Evolutionary conservation across 2,888 invertebrate genomes (phyloP).

Genomic region (Philereme transversata): DNA sequence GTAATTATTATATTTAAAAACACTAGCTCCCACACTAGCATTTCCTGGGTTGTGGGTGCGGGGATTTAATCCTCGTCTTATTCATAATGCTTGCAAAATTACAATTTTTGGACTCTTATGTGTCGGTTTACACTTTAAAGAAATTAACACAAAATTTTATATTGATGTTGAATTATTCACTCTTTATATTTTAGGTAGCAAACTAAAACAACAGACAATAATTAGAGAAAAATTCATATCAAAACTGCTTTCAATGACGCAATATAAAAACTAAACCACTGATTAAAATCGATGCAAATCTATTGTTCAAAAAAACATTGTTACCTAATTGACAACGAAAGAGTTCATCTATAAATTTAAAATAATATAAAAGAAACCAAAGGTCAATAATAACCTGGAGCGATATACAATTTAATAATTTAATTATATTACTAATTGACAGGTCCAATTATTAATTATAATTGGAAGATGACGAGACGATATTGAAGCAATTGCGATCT

Average conservation of each 20-base stretch:
- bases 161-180: too few relatives aligned
- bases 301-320: constrained; percentile 6
- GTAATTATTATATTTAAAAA: too few relatives aligned
- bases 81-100: too few relatives aligned
- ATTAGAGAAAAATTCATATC: not conserved
- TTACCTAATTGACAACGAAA: constrained; percentile 9
- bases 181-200: too few relatives aligned
- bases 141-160: too few relatives aligned
- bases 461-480: constrained; percentile 43
- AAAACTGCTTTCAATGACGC: too few relatives aligned
- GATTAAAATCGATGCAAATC: constrained; percentile 6
- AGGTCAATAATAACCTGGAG: constrained; percentile 40
- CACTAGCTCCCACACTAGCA: too few relatives aligned
- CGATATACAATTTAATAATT: constrained; percentile 49
- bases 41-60: too few relatives aligned
- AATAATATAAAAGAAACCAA: constrained; percentile 28
- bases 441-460: constrained; percentile 56
- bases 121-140: too few relatives aligned
- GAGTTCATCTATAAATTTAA: constrained; percentile 26
- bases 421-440: constrained; percentile 61
- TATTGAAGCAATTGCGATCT: constrained; percentile 12
- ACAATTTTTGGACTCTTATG: too few relatives aligned
- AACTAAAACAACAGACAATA: not conserved
- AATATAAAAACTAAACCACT: not conserved
- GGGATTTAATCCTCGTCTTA: too few relatives aligned